Evolutionary conservation across 2,888 invertebrate genomes (phyloP), one percentile per base, ranked within the genome.

Genomic region (Ornithoptera priamus): DNA sequence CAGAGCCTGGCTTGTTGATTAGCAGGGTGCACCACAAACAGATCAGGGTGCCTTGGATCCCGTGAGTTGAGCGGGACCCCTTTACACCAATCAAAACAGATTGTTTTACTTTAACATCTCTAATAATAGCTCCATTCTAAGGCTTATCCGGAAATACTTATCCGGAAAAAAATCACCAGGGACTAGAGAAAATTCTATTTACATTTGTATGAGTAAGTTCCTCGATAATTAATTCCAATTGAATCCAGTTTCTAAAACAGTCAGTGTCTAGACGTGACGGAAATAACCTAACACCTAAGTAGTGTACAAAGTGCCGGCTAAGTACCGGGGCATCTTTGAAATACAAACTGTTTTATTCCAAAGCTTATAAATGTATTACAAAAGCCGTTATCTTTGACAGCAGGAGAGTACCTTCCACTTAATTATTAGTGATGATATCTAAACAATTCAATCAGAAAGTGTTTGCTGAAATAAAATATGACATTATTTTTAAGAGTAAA

Each of bases 151-250:
- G 30, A 30, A 10, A 8, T 6, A 39, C 7, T 10, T 39, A 39
- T 10, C 7, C 39, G 8, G 39, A 39, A 39, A 39, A 10, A 39
- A 10, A 10, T 10, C 39, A 39, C 39, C 10, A 39, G 10, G 1
- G 10, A 10, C 2, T 1, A 20, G 18, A n/a, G n/a, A 20, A 20
- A 57, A 57, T 57, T 57, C 6, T 7, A 20, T 20, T 57, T 12
- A 20, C 57, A 4, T 18, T 53, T 53, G 53, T n/a, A 53, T 17
- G 53, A 6, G n/a, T 20, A 20, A 57, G 57, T 57, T 4, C 1
- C 18, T 57, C 60, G 17, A 64, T 56, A 69, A 69, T 69, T 64
- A 65, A 56, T 61, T 65, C 24, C 64, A 69, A 69, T 65, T 68
- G 59, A 57, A 65, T 59, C 24, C 30, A 24, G 62, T 62, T 57